A percentile compares a stretch with the other conserved stretches of the same genome.
Evolutionary conservation across 2,113 vertebrate genomes (phyloP).

Genomic region (Sinocyclocheilus rhinocerous): DNA sequence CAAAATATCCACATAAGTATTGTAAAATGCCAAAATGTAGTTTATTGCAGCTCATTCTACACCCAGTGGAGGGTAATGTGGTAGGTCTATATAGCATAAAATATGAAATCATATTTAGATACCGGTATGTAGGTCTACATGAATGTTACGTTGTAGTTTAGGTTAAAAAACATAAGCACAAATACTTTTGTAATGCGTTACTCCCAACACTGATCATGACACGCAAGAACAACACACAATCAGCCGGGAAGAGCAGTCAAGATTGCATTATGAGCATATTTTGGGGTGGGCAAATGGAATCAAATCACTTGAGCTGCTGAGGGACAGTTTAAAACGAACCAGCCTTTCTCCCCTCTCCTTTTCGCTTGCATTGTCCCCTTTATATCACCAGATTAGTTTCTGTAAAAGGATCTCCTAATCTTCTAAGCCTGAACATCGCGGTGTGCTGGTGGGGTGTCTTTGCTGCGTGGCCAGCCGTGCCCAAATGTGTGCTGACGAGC

Average conservation of each 20-base stretch:
- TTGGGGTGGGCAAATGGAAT: conserved; percentile 33
- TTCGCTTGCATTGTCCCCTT: conserved; percentile 68
- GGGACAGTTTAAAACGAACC: conserved; percentile 68
- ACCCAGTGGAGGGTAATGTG: too few relatives aligned
- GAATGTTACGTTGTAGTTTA: too few relatives aligned
- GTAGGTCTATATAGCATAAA: too few relatives aligned
- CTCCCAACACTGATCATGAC: too few relatives aligned
- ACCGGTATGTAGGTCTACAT: too few relatives aligned
- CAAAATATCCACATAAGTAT: too few relatives aligned
- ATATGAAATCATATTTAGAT: too few relatives aligned
- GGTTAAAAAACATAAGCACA: too few relatives aligned
- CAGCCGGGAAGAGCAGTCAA: conserved; percentile 18
- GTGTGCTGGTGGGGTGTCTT: conserved; percentile 75
- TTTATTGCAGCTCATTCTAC: too few relatives aligned
- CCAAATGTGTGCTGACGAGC: conserved; percentile 68
- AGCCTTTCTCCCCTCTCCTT: conserved; percentile 50
- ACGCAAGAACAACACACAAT: conserved; percentile 38
- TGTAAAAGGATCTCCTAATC: conserved; percentile 75
- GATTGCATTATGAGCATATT: conserved; percentile 38
- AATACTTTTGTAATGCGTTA: too few relatives aligned
- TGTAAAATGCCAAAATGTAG: too few relatives aligned
- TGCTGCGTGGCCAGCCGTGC: conserved; percentile 71
- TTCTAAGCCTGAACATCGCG: conserved; percentile 71
- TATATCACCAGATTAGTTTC: conserved; percentile 77
- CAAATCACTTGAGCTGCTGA: not conserved